Base-by-base conservation (phyloP, 1,140 invertebrate species). In the Drosophila mojavensis region DNA sequence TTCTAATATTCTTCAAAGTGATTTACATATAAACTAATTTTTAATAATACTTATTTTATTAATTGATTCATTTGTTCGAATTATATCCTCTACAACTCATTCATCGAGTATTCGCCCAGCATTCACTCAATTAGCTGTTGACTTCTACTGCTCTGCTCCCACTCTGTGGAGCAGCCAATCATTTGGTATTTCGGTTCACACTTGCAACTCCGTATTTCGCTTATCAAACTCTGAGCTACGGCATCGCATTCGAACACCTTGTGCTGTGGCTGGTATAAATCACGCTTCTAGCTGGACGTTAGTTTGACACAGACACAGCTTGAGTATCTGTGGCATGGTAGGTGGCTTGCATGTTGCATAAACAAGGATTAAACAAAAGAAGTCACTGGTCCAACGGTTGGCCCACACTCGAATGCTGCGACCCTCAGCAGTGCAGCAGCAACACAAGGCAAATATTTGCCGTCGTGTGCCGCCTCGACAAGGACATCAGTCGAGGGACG, bases 301-400 rank as follows among this genome's bases (percentile, higher is more conserved):
- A 65, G 63, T 48, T 61, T 69, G 73, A 60, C 80, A 39, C 64
- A 9, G 43, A 4, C 64, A 50, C 24, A 28, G 26, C 13, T 9
- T 11, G 51, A 47, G 43, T 47, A 47, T 36, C 51, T 33, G 5
- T n/a, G 15, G 53, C 15, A n/a, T 17, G 72, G 30, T 17, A 72
- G 82, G 75, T 85, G 79, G 63, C 79, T 82, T 79, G 83, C 79
- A 88, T 88, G 82, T 86, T 82, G 82, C 83, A 86, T 88, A 82
- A 86, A 83, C 82, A 86, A 76, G 79, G 81, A 82, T 88, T 82
- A 83, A 79, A 82, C 79, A 88, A 75, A 86, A 83, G 76, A 60
- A 53, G 62, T 62, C 74, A 75, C 63, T 63, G 75, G 20, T 41
- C 30, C 65, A n/a, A 47, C 43, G 24, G 20, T 24, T 26, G 11